These are phyloP conservation scores for Uria aalge DNA, from an alignment of 2,113 vertebrate genomes.

Conservation along the genomic window DNA sequence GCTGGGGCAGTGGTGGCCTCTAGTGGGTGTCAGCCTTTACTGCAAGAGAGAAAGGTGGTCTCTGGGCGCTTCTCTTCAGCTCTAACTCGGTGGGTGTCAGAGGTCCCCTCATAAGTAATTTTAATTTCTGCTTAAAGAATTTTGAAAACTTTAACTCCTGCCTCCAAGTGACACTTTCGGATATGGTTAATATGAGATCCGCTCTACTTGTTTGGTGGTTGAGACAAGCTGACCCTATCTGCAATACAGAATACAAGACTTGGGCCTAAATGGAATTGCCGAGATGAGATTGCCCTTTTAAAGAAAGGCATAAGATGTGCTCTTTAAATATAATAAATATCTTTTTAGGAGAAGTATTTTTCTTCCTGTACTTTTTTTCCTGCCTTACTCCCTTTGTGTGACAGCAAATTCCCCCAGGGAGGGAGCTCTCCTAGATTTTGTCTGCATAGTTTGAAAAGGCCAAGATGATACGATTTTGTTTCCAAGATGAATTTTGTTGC, in stretches of 20 bases:
- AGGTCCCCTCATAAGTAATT: not conserved
- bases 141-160: not conserved
- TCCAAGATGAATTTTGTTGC: not conserved
- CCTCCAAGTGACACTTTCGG: not conserved
- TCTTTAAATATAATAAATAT: not conserved
- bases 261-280: accelerated
- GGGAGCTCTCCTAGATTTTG: accelerated
- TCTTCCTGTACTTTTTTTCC: not conserved
- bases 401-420: not conserved
- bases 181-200: not conserved
- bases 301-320: not conserved
- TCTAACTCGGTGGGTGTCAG: not conserved
- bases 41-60: not conserved
- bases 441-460: accelerated
- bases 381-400: not conserved
- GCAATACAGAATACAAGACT: not conserved
- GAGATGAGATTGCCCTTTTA: not conserved
- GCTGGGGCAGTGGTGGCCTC: conserved; percentile 29
- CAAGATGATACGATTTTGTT: not conserved
- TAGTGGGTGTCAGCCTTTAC: conserved; percentile 21
- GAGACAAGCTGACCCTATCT: not conserved
- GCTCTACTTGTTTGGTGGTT: not conserved
- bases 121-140: not conserved
- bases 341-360: not conserved
- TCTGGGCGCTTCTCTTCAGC: no score